phyloP scores from a whole-genome alignment of 2,888 invertebrate species.

The Patella caerulea region DNA sequence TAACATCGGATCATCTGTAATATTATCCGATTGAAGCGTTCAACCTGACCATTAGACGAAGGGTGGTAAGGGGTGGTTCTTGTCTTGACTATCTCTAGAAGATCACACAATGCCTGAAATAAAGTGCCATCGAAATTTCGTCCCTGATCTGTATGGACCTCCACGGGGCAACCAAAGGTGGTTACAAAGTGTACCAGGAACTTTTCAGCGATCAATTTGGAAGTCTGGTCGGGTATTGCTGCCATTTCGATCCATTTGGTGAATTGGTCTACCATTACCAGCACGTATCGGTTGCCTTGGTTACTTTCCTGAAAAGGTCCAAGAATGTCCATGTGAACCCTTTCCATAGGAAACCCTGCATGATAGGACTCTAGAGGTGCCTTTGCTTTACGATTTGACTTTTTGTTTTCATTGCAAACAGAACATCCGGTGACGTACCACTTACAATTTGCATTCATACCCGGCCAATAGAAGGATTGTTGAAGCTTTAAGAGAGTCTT shows the following conservation, averaged over 20 bases:
- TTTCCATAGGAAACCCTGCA: conserved; percentile 25
- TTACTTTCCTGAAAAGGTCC: conserved; percentile 15
- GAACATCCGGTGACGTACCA: neutral
- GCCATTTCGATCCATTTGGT: conserved; percentile 29
- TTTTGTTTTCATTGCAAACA: neutral
- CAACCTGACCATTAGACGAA: no score
- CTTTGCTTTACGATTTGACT: neutral
- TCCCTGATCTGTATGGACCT: conserved; percentile 33
- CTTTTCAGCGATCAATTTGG: conserved; percentile 21
- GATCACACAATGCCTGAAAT: conserved; percentile 25
- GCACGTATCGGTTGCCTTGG: conserved; percentile 23
- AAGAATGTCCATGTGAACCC: no score
- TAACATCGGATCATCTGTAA: no score
- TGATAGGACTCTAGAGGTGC: neutral
- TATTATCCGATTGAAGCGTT: no score
- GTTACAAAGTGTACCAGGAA: conserved; percentile 18
- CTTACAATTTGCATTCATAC: neutral
- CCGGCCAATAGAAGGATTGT: neutral
- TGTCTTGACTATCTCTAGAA: conserved; percentile 16
- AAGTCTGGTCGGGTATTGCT: conserved; percentile 24
- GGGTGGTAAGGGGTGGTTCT: no score
- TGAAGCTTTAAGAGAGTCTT: neutral
- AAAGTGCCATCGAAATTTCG: conserved; percentile 28
- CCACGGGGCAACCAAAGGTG: conserved; percentile 34
- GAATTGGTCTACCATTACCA: conserved; percentile 7